These are phyloP conservation scores for Drosophila prostipennis DNA, from an alignment of 2,888 invertebrate species.

Conservation along the genomic window DNA sequence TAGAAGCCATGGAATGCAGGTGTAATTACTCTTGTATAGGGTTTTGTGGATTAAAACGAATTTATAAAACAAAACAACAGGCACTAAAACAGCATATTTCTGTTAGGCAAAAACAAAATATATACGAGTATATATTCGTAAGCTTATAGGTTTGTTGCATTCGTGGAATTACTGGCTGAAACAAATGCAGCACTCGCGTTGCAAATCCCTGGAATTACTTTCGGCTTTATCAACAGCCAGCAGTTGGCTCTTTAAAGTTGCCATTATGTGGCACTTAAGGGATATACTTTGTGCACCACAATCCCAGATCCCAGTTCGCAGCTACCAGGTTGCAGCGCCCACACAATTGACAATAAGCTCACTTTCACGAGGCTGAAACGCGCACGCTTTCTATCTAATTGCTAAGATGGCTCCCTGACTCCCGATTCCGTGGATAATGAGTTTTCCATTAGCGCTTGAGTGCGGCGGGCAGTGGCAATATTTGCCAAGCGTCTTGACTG, in stretches of 20 bases:
- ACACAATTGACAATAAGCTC: slow-evolving; percentile 41
- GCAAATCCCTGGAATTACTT: slow-evolving; percentile 18
- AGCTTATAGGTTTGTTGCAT: background rate
- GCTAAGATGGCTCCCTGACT: slow-evolving; percentile 15
- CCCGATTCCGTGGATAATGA: slow-evolving; percentile 53
- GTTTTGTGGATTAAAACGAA: background rate
- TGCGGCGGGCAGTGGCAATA: slow-evolving; percentile 53
- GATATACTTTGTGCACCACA: slow-evolving; percentile 19
- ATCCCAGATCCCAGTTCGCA: background rate
- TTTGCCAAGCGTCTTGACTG: slow-evolving; percentile 44
- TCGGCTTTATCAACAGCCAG: slow-evolving; percentile 5
- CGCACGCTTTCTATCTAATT: slow-evolving; percentile 53
- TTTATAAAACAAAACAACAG: background rate
- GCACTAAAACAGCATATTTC: too few species aligned
- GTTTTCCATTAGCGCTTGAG: slow-evolving; percentile 73
- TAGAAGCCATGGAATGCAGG: slow-evolving; percentile 19
- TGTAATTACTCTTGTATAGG: slow-evolving; percentile 5
- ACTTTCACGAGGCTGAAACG: slow-evolving; percentile 7
- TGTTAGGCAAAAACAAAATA: too few species aligned
- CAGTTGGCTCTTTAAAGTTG: slow-evolving; percentile 31
- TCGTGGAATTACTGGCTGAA: background rate
- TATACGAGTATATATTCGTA: too few species aligned
- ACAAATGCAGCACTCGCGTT: background rate
- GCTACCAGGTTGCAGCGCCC: background rate
- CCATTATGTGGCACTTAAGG: slow-evolving; percentile 5